Percentiles rank a stretch among this genome's conserved stretches.
These are phyloP conservation scores for Chouioia cunea DNA, from an alignment of 2,888 invertebrate genomes.

Conservation along the genomic window DNA sequence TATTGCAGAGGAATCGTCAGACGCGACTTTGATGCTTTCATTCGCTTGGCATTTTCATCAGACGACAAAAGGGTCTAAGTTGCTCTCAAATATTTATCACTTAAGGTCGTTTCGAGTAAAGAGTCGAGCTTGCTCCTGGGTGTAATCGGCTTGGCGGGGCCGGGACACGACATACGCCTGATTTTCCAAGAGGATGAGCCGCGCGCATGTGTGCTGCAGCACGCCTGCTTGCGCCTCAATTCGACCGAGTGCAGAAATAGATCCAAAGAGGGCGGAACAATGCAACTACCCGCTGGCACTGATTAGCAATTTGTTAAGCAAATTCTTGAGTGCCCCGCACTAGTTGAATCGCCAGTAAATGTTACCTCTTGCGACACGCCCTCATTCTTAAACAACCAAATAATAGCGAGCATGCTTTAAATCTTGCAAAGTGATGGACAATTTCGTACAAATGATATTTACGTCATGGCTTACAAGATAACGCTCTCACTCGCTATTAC, in stretches of 20 bases:
- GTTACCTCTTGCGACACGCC: not conserved
- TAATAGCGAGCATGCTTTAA: not conserved
- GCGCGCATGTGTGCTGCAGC: not conserved
- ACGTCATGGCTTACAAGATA: too few species aligned
- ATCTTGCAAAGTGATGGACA: too few species aligned
- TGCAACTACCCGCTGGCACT: slow-evolving; percentile 57
- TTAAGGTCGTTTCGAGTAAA: slow-evolving; percentile 9
- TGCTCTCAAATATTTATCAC: slow-evolving; percentile 27
- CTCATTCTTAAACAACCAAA: not conserved
- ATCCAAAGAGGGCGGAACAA: slow-evolving; percentile 49
- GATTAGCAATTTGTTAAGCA: slow-evolving; percentile 56
- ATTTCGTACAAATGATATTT: too few species aligned
- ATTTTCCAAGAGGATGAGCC: slow-evolving; percentile 45
- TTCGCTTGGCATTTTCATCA: slow-evolving; percentile 28
- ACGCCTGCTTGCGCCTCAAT: not conserved
- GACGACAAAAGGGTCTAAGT: slow-evolving; percentile 19
- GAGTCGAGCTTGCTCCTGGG: not conserved
- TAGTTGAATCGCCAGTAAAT: slow-evolving; percentile 6
- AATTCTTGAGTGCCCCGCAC: slow-evolving; percentile 52
- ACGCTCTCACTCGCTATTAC: too few species aligned
- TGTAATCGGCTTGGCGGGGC: slow-evolving; percentile 38
- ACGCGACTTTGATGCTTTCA: slow-evolving; percentile 17
- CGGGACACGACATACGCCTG: slow-evolving; percentile 39
- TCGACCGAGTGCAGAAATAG: not conserved
- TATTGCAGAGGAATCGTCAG: not conserved